Conservation (phyloP, 2,888 invertebrate genomes). For the Hirtodrosophila cameraria region DNA sequence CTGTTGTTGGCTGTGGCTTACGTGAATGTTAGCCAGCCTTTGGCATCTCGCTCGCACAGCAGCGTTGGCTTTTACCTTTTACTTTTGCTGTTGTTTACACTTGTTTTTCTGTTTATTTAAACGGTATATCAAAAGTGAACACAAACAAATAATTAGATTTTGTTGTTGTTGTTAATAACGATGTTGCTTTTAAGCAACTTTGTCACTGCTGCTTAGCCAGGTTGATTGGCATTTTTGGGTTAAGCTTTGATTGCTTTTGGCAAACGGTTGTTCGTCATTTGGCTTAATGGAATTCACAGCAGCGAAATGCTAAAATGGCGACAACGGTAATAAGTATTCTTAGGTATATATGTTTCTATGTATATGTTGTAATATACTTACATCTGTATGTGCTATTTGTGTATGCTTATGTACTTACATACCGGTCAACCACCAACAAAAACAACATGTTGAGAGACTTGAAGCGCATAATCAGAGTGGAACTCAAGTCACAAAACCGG, state of each 20-base stretch:
- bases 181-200: constrained; percentile 23
- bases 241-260: constrained; percentile 37
- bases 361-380: neutral
- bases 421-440: constrained; percentile 42
- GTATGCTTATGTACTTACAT: constrained; percentile 5
- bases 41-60: constrained; percentile 24
- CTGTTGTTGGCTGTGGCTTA: constrained; percentile 33
- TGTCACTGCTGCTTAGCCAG: constrained; percentile 1
- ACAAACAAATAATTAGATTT: constrained; percentile 30
- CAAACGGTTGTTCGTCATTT: constrained; percentile 29
- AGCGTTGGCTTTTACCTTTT: constrained; percentile 10
- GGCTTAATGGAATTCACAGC: constrained; percentile 33
- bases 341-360: neutral
- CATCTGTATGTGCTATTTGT: constrained; percentile 9
- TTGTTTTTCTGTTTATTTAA: constrained; percentile 34
- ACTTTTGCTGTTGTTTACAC: constrained; percentile 33
- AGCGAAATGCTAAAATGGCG: constrained; percentile 22
- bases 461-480: constrained; percentile 36
- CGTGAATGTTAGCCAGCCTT: constrained; percentile 12
- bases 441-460: constrained; percentile 2
- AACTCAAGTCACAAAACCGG: constrained; percentile 53
- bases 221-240: constrained; percentile 51
- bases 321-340: neutral
- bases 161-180: constrained; percentile 2
- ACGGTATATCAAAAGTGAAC: constrained; percentile 17